These are phyloP conservation scores for Carpatolechia fugitivella DNA, from an alignment of 2,888 invertebrate species.

Conservation along the genomic window DNA sequence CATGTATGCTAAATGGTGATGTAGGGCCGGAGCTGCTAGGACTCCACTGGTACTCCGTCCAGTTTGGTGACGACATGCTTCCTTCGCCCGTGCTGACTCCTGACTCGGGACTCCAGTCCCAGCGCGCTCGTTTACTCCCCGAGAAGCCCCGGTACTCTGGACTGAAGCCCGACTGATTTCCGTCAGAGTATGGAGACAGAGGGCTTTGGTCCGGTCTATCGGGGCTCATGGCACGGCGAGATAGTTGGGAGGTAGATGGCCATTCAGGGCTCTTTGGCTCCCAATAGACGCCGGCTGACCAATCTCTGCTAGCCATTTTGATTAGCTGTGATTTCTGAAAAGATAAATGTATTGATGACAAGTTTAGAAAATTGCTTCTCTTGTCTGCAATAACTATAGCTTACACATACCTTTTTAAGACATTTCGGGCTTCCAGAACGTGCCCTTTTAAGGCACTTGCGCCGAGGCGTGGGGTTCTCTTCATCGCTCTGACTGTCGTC, in stretches of 20 bases:
- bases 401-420: slow-evolving; percentile 47
- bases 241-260: slow-evolving; percentile 42
- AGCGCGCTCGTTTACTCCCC: slow-evolving; percentile 44
- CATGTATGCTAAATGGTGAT: slow-evolving; percentile 64
- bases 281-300: slow-evolving; percentile 69
- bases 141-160: slow-evolving; percentile 49
- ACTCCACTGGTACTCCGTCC: slow-evolving; percentile 76
- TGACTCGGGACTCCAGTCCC: slow-evolving; percentile 72
- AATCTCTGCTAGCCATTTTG: slow-evolving; percentile 64
- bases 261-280: slow-evolving; percentile 68
- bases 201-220: slow-evolving; percentile 49
- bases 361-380: background rate
- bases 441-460: slow-evolving; percentile 51
- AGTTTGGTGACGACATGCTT: slow-evolving; percentile 53
- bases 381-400: background rate
- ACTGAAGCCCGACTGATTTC: slow-evolving; percentile 62
- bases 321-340: slow-evolving; percentile 53
- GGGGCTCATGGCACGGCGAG: slow-evolving; percentile 49
- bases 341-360: slow-evolving; percentile 17
- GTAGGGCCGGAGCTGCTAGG: slow-evolving; percentile 73
- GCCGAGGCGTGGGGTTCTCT: slow-evolving; percentile 36
- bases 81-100: slow-evolving; percentile 57
- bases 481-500: slow-evolving; percentile 62
- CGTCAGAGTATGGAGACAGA: slow-evolving; percentile 59
- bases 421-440: slow-evolving; percentile 51